phyloP scores from a whole-genome alignment of 2,888 invertebrate genomes.

The Andrena bicolor region DNA sequence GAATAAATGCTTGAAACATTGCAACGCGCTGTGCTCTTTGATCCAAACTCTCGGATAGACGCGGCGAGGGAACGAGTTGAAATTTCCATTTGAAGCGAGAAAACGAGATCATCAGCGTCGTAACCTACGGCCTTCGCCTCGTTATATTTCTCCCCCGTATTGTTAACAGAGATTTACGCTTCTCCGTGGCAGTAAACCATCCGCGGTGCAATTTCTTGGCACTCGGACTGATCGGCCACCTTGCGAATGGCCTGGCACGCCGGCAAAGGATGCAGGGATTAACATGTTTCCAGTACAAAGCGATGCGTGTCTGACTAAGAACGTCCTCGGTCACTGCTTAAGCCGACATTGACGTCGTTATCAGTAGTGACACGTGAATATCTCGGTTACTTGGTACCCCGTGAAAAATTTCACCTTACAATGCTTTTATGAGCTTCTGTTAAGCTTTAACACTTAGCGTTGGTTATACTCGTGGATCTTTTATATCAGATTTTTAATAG shows the following conservation, averaged over 20 bases:
- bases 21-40: neutral
- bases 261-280: conserved; percentile 52
- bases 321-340: conserved; percentile 43
- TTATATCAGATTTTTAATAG: too few species aligned
- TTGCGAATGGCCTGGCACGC: conserved; percentile 42
- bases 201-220: conserved; percentile 66
- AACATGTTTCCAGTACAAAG: conserved; percentile 64
- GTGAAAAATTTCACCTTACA: neutral
- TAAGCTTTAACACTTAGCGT: too few species aligned
- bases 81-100: conserved; percentile 54
- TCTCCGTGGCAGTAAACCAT: conserved; percentile 64
- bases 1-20: conserved; percentile 8
- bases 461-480: too few species aligned
- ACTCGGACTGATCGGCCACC: conserved; percentile 67
- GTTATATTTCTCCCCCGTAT: conserved; percentile 62
- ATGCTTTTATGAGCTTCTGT: too few species aligned
- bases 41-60: conserved; percentile 7
- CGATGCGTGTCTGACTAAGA: conserved; percentile 50
- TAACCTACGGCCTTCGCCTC: conserved; percentile 46
- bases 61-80: conserved; percentile 4
- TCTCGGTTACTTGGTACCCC: neutral
- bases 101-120: conserved; percentile 58
- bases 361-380: conserved; percentile 37
- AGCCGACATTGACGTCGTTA: conserved; percentile 64
- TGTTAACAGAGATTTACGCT: conserved; percentile 73